Conservation (phyloP, 1,140 invertebrate species). For the Bombus pyrosoma region DNA sequence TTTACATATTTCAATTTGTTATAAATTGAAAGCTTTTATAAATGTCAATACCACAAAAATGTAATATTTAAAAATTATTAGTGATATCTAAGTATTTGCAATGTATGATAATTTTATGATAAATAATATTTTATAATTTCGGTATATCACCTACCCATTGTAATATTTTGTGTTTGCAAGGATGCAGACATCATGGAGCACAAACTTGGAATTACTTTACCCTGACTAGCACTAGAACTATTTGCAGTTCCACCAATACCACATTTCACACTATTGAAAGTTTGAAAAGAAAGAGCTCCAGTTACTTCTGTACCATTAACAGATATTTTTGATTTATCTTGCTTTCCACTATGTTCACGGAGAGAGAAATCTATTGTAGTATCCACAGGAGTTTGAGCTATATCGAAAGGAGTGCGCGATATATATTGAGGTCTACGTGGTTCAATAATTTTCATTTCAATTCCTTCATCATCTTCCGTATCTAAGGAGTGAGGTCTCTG, state of each 20-base stretch:
- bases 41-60: background rate
- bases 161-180: slow-evolving; percentile 74
- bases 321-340: slow-evolving; percentile 75
- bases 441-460: slow-evolving; percentile 81
- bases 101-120: background rate
- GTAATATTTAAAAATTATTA: background rate
- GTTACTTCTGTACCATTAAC: slow-evolving; percentile 78
- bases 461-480: slow-evolving; percentile 78
- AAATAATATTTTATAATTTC: slow-evolving; percentile 12
- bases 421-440: slow-evolving; percentile 81
- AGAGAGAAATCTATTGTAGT: slow-evolving; percentile 78
- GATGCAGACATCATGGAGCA: slow-evolving; percentile 73
- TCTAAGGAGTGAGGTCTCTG: slow-evolving; percentile 74
- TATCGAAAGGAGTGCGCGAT: slow-evolving; percentile 82
- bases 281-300: slow-evolving; percentile 73
- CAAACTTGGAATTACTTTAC: slow-evolving; percentile 68
- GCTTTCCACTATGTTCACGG: slow-evolving; percentile 72
- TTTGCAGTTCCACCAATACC: slow-evolving; percentile 70
- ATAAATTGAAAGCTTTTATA: slow-evolving; percentile 19
- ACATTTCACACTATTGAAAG: slow-evolving; percentile 79
- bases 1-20: slow-evolving; percentile 33
- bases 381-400: slow-evolving; percentile 77
- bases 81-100: background rate
- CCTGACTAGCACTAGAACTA: slow-evolving; percentile 66
- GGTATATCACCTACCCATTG: slow-evolving; percentile 72